Conservation (phyloP, 2,113 vertebrate genomes). For the Sander lucioperca region DNA sequence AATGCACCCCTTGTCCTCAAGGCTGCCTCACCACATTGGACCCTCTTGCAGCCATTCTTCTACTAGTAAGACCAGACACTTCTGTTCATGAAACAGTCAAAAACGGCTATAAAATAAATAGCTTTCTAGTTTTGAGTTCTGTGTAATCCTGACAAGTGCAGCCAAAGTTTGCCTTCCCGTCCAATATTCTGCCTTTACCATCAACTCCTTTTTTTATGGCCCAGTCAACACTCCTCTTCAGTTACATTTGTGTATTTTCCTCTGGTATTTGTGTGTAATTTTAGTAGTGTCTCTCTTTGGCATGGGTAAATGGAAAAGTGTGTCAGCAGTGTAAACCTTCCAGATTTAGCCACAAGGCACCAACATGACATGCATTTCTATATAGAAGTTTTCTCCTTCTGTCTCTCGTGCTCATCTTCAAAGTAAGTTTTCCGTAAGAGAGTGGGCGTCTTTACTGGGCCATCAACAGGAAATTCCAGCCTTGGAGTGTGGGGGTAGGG, state of each 20-base stretch:
- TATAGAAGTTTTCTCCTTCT: constrained; percentile 42
- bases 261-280: constrained; percentile 39
- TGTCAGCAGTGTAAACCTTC: constrained; percentile 37
- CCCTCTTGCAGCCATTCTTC: constrained; percentile 37
- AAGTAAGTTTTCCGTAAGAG: constrained; percentile 65
- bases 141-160: not conserved
- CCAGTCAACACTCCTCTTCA: not conserved
- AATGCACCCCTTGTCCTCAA: constrained; percentile 70
- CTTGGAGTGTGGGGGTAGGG: constrained; percentile 66
- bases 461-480: constrained; percentile 83
- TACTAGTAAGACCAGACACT: constrained; percentile 46
- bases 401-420: constrained; percentile 63
- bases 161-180: not conserved
- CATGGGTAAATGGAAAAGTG: constrained; percentile 40
- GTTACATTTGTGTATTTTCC: constrained; percentile 21
- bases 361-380: constrained; percentile 39
- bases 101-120: no score
- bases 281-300: constrained; percentile 25
- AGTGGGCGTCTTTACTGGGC: constrained; percentile 71
- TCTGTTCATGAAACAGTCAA: not conserved
- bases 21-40: constrained; percentile 35
- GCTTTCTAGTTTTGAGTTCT: not conserved
- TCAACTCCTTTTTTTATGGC: constrained; percentile 3
- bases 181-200: not conserved
- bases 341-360: constrained; percentile 45